phyloP scores from a whole-genome alignment of 1,140 invertebrate species.

The Cydia fagiglandana region DNA sequence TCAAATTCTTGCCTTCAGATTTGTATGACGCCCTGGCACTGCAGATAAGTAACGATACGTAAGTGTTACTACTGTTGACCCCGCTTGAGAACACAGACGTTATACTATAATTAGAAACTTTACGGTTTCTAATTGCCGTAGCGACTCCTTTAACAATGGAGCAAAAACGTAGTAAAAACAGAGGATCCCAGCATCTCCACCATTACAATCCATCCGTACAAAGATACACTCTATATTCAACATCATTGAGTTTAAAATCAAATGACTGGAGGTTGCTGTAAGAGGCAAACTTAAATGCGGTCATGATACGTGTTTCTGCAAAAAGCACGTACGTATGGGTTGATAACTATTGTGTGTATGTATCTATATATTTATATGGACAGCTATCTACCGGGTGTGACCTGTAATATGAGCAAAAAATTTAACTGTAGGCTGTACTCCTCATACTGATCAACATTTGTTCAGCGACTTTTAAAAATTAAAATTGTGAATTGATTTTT shows the following conservation, averaged over 20 bases:
- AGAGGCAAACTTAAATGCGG: constrained; percentile 2
- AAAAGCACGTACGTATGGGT: constrained; percentile 8
- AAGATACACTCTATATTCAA: background rate
- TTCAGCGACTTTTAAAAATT: too few species aligned
- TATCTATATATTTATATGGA: background rate
- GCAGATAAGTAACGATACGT: background rate
- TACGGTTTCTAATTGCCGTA: background rate
- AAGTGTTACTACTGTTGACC: background rate
- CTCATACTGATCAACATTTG: too few species aligned
- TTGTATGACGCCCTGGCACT: background rate
- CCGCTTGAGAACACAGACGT: background rate
- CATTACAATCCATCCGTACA: background rate
- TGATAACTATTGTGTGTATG: background rate
- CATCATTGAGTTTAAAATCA: background rate
- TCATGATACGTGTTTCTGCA: background rate
- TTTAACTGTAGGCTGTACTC: too few species aligned
- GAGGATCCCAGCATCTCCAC: background rate
- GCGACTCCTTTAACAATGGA: constrained; percentile 3
- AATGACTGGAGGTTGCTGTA: background rate
- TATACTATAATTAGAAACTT: constrained; percentile 6
- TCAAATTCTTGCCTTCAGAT: too few species aligned
- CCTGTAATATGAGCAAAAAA: too few species aligned
- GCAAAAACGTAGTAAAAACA: background rate
- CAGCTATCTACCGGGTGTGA: too few species aligned
- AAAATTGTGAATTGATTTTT: too few species aligned